phyloP scores from a whole-genome alignment of 2,888 invertebrate species.

The Melinaea marsaeus region DNA sequence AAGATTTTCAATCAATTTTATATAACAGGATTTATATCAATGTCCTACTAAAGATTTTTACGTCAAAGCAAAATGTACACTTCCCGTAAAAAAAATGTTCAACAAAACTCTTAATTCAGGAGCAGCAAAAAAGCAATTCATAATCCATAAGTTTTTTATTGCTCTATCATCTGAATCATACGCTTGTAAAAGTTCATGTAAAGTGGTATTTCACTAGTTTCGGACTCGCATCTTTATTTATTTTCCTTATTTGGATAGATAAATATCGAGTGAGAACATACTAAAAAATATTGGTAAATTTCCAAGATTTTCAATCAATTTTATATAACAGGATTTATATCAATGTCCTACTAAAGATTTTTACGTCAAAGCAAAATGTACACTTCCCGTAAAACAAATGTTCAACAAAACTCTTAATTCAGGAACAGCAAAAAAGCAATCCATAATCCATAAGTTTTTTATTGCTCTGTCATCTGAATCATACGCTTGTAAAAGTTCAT shows the following conservation, averaged over 20 bases:
- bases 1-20: no score
- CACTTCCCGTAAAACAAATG: no score
- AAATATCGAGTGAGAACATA: no score
- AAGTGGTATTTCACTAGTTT: conserved; percentile 46
- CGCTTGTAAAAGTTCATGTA: conserved; percentile 45
- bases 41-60: background rate
- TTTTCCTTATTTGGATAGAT: no score
- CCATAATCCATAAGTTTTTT: conserved; percentile 48
- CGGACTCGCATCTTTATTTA: conserved; percentile 45
- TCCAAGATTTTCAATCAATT: no score
- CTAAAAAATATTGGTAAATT: no score
- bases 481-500: conserved; percentile 49
- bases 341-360: no score
- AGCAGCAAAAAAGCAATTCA: conserved; percentile 19
- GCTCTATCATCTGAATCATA: conserved; percentile 61
- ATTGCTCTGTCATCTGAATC: conserved; percentile 63
- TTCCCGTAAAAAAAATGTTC: background rate
- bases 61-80: background rate
- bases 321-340: no score
- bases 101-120: conserved; percentile 10
- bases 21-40: no score
- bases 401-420: conserved; percentile 12
- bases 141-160: conserved; percentile 55
- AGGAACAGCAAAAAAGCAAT: conserved; percentile 17
- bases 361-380: no score